These are phyloP conservation scores for Geodia barretti DNA, from an alignment of 37 sponge, comb jelly and placozoan genomes.

Conservation along the genomic window DNA sequence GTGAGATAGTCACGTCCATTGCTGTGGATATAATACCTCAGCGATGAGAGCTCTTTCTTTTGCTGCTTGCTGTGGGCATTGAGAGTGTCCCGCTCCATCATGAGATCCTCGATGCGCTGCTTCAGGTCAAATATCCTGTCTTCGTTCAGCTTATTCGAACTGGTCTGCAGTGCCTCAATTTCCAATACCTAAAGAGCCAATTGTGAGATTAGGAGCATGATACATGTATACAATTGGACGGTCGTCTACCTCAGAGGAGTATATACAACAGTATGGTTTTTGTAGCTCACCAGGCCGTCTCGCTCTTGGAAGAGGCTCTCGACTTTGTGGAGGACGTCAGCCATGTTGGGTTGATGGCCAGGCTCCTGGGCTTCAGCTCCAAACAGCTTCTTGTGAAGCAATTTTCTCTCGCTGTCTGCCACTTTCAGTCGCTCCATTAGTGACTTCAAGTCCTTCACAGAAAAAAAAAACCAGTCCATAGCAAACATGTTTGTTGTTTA, in stretches of 20 bases:
- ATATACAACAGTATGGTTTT: not conserved
- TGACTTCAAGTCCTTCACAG: slow-evolving; percentile 17
- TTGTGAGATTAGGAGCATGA: too few species aligned
- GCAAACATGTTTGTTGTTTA: too few species aligned
- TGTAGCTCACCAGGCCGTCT: not conserved
- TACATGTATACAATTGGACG: not conserved
- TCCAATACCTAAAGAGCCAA: slow-evolving; percentile 24
- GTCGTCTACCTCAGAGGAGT: not conserved
- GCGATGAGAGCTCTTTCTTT: slow-evolving; percentile 12
- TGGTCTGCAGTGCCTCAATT: slow-evolving; percentile 44
- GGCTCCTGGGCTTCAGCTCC: slow-evolving; percentile 15
- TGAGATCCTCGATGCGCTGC: slow-evolving; percentile 33
- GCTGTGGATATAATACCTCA: slow-evolving; percentile 20
- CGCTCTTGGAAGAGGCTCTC: slow-evolving; percentile 29
- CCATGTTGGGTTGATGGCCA: not conserved
- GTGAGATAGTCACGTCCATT: too few species aligned
- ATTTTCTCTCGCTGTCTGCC: slow-evolving; percentile 43
- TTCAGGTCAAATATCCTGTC: slow-evolving; percentile 62
- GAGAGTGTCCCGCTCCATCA: slow-evolving; percentile 41
- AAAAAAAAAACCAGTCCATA: not conserved
- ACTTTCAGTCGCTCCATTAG: slow-evolving; percentile 18
- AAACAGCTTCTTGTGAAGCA: slow-evolving; percentile 31
- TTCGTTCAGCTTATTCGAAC: slow-evolving; percentile 43
- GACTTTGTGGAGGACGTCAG: slow-evolving; percentile 27
- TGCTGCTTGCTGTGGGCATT: slow-evolving; percentile 5